Evolutionary conservation across 2,888 invertebrate genomes (phyloP).

Genomic region (Lissocephala sabroskyi): DNA sequence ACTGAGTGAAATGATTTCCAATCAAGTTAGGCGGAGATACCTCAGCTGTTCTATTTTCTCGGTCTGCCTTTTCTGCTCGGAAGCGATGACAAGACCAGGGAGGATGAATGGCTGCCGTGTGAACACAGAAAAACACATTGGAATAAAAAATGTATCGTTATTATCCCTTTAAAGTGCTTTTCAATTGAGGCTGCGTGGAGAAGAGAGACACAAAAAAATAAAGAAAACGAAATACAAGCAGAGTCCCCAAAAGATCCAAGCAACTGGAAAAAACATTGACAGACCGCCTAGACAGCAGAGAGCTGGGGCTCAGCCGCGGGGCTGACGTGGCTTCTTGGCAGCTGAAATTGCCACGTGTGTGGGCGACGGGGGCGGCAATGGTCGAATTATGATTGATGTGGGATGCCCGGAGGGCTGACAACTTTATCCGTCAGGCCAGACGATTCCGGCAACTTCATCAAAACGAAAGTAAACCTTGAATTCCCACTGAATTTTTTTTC

Average conservation of each 20-base stretch:
- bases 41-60: too few species aligned
- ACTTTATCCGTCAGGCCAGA: constrained; percentile 23
- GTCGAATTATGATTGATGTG: constrained; percentile 49
- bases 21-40: too few species aligned
- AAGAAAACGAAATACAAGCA: neutral
- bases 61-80: too few species aligned
- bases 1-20: too few species aligned
- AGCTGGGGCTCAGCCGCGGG: too few species aligned
- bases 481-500: too few species aligned
- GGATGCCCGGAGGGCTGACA: constrained; percentile 36
- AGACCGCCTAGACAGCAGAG: too few species aligned
- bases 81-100: constrained; percentile 13
- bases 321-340: constrained; percentile 26
- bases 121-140: constrained; percentile 56
- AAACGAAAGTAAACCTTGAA: neutral
- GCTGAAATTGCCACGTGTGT: neutral
- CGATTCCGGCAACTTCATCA: neutral
- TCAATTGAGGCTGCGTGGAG: constrained; percentile 60
- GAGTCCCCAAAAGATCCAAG: too few species aligned
- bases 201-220: neutral
- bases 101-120: constrained; percentile 36
- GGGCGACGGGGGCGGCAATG: neutral
- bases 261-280: too few species aligned
- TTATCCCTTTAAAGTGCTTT: constrained; percentile 66
- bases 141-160: constrained; percentile 68